These are phyloP conservation scores for Prorops nasuta DNA, from an alignment of 1,140 invertebrate genomes.

Conservation along the genomic window DNA sequence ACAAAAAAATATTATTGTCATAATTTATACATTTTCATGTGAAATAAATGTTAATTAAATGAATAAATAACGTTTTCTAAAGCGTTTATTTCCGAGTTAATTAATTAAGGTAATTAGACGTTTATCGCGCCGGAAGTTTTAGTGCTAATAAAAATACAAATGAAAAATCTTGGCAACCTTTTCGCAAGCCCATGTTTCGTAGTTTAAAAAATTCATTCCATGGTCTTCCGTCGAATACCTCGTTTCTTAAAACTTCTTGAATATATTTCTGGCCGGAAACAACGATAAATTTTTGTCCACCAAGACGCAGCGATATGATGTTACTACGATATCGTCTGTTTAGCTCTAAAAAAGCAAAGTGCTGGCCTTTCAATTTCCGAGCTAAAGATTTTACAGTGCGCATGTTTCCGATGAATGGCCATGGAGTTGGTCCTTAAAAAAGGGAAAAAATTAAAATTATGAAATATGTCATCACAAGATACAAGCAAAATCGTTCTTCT, in stretches of 20 bases:
- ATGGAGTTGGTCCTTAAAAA: conserved; percentile 66
- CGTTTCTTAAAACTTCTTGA: conserved; percentile 61
- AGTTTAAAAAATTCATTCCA: conserved; percentile 71
- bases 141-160: not conserved
- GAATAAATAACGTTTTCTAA: not conserved
- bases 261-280: conserved; percentile 62
- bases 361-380: conserved; percentile 61
- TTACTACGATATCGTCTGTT: conserved; percentile 62
- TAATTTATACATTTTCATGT: not conserved
- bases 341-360: conserved; percentile 62
- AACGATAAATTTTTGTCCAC: conserved; percentile 61
- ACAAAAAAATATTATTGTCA: not conserved
- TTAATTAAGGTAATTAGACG: not conserved
- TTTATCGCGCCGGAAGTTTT: not conserved
- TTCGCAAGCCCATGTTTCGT: conserved; percentile 67
- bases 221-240: conserved; percentile 71
- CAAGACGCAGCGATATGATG: conserved; percentile 67
- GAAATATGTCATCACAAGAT: not conserved
- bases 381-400: conserved; percentile 59
- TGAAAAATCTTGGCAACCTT: conserved; percentile 55
- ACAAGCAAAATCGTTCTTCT: not conserved
- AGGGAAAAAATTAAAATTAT: conserved; percentile 11
- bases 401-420: conserved; percentile 68
- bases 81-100: not conserved
- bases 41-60: not conserved